Evolutionary conservation across 2,113 vertebrate species (phyloP), one percentile per base, ranked within the genome.

Genomic region (Phaethon lepturus): DNA sequence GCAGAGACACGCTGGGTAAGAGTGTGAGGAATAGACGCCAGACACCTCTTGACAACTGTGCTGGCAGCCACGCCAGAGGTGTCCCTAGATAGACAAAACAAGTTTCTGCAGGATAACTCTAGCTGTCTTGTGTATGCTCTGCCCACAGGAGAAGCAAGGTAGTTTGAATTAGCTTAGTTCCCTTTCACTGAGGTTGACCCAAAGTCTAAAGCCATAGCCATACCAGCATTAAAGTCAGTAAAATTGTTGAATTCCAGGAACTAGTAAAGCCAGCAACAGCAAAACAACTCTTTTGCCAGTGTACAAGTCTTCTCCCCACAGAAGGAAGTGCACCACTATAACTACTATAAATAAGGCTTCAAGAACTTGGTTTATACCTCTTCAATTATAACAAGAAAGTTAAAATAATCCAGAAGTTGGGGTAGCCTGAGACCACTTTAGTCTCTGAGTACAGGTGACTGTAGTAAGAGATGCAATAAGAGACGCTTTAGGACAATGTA

Each of bases 71-170:
- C 68, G 49, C 29, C 52, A 80, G 60, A 71, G 42, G 76, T 59
- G 79, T 84, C 79, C 55, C 75, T 88, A 93, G 64, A 95, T 44
- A 96, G 83, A 77, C 23, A 94, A 86, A 94, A 87, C 80, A 84
- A 81, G 64, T 87, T 93, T 94, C 80, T 91, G 68, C 76, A 96
- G 47, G 73, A 35, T 75, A 74, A 60, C 38, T 42, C 45, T 35
- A 83, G 58, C 45, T 88, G 24, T 62, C 79, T 38, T 86, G 22
- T 55, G 42, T 62, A 12, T 16, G 22, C 22, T n/a, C 12, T 63
- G 18, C 38, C 86, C 3, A 17, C 42, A 40, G 23, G 15, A 91
- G 76, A 91, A 63, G 38, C 22, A 58, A 84, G 38, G 47, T 71
- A 74, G n/a, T 33, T 67, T 68, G 58, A 79, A 76, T 68, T 50